Conservation (phyloP, 2,113 vertebrate species). For the Elaphurus davidianus region DNA sequence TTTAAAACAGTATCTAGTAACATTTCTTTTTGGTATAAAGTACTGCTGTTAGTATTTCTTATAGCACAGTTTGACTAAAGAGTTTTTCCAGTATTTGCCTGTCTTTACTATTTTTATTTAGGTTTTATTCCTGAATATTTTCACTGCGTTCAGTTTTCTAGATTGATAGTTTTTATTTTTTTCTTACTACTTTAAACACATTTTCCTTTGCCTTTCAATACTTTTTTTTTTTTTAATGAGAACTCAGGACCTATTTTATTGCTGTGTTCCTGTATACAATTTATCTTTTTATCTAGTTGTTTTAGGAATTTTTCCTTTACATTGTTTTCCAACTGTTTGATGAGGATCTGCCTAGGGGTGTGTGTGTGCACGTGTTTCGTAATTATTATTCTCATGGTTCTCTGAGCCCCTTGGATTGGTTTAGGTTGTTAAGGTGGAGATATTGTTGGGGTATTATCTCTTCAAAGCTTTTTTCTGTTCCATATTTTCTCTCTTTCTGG, state of each 20-base stretch:
- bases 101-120: not conserved
- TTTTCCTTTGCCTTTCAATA: not conserved
- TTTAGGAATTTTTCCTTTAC: not conserved
- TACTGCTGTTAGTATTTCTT: not conserved
- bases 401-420: not conserved
- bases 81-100: not conserved
- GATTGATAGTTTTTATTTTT: not conserved
- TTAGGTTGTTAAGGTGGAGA: not conserved
- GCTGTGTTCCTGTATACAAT: not conserved
- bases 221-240: not conserved
- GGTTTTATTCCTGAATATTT: not conserved
- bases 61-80: not conserved
- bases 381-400: not conserved
- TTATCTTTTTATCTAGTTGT: not conserved
- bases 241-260: not conserved
- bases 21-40: not conserved
- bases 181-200: not conserved
- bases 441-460: not conserved
- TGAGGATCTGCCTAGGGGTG: not conserved
- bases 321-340: not conserved
- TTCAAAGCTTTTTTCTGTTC: not conserved
- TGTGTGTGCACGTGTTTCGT: not conserved
- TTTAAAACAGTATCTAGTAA: not conserved
- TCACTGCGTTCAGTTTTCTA: not conserved
- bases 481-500: not conserved